phyloP scores from a whole-genome alignment of 2,113 vertebrate genomes.

The Hirundichthys speculiger region DNA sequence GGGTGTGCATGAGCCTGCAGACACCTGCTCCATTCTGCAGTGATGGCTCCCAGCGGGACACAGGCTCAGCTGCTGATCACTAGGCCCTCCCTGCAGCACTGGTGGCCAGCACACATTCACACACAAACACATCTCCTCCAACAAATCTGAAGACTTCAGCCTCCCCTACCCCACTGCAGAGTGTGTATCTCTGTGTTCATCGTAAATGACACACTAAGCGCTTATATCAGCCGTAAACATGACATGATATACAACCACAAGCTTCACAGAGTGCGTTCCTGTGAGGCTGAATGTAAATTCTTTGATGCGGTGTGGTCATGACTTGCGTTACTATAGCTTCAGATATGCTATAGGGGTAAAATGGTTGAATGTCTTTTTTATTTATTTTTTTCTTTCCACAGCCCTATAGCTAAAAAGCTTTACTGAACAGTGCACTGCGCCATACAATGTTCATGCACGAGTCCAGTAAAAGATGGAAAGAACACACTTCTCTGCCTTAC shows the following conservation, averaged over 20 bases:
- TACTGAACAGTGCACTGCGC: conserved; percentile 5
- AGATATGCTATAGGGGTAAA: conserved; percentile 15
- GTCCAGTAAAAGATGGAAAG: background rate
- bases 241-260: conserved; percentile 39
- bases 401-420: conserved; percentile 5
- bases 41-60: conserved; percentile 77
- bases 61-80: conserved; percentile 81
- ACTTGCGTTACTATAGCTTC: conserved; percentile 5
- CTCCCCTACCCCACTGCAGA: conserved; percentile 20
- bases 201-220: conserved; percentile 67
- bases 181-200: conserved; percentile 49
- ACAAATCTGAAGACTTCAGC: conserved; percentile 53
- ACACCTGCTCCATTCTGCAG: conserved; percentile 82
- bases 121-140: conserved; percentile 33
- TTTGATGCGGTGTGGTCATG: conserved; percentile 1
- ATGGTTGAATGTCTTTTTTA: conserved; percentile 14
- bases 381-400: background rate
- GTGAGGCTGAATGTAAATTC: conserved; percentile 34
- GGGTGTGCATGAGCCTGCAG: conserved; percentile 65
- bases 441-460: background rate
- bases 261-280: conserved; percentile 16
- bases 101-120: conserved; percentile 57
- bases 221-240: conserved; percentile 63
- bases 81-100: conserved; percentile 76
- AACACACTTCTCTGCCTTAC: background rate